Conservation (phyloP, 2,888 invertebrate species). For the Melanostoma scalare region DNA sequence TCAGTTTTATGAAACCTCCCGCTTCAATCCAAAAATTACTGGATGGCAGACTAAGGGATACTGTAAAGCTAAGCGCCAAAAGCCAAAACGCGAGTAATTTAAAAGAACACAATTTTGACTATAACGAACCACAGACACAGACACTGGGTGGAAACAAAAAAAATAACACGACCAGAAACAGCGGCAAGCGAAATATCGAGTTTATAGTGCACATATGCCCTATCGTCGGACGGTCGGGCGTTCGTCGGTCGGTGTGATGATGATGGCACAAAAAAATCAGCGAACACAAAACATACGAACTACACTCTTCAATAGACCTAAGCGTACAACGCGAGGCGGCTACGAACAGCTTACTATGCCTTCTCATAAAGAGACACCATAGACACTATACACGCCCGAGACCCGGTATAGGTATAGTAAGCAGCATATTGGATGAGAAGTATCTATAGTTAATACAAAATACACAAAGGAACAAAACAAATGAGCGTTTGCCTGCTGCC, state of each 20-base stretch:
- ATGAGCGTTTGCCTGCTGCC: conserved; percentile 52
- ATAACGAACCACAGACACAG: conserved; percentile 20
- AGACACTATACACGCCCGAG: conserved; percentile 44
- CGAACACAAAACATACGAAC: conserved; percentile 63
- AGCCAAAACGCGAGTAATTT: conserved; percentile 59
- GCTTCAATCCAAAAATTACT: conserved; percentile 40
- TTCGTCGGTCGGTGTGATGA: conserved; percentile 38
- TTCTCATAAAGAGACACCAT: conserved; percentile 53
- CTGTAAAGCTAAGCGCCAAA: conserved; percentile 67
- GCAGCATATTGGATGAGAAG: conserved; percentile 41
- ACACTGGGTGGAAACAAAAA: conserved; percentile 28
- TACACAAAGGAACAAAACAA: conserved; percentile 51
- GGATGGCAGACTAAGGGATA: conserved; percentile 49
- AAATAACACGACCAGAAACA: conserved; percentile 15
- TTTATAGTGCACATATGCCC: conserved; percentile 69
- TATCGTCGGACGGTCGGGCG: conserved; percentile 33
- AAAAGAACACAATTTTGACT: conserved; percentile 48
- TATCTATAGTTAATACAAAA: conserved; percentile 56
- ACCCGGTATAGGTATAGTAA: conserved; percentile 19
- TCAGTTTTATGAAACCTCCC: conserved; percentile 42
- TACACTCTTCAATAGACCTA: conserved; percentile 69
- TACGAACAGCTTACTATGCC: conserved; percentile 13
- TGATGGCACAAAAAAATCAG: conserved; percentile 60
- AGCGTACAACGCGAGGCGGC: conserved; percentile 52
- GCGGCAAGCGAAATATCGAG: conserved; percentile 63